Evolutionary conservation across 2,113 vertebrate genomes (phyloP).

Genomic region (Macaca fascicularis): T2T-MFA8v1.1 NC_088376.1:48357001-48357500

Average conservation of each 20-base stretch:
- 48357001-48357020: not conserved
- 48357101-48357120: not conserved
- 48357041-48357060: not conserved
- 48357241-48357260: not conserved
- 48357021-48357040: not conserved
- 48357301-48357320: not conserved
- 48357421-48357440: too few relatives aligned
- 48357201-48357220: fast-evolving
- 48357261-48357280: not conserved
- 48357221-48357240: not conserved
- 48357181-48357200: fast-evolving
- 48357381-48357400: not conserved
- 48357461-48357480: too few relatives aligned
- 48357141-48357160: not conserved
- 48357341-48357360: not conserved
- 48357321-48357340: not conserved
- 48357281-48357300: not conserved
- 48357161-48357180: not conserved
- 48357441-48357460: too few relatives aligned
- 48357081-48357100: not conserved
- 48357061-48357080: not conserved
- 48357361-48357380: not conserved
- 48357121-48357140: not conserved
- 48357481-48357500: too few relatives aligned
- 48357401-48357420: not conserved